Percentiles rank a stretch among this genome's conserved stretches.
Conservation (phyloP, 2,797 vertebrate species). For the Pangasius sanitwongsei region DNA sequence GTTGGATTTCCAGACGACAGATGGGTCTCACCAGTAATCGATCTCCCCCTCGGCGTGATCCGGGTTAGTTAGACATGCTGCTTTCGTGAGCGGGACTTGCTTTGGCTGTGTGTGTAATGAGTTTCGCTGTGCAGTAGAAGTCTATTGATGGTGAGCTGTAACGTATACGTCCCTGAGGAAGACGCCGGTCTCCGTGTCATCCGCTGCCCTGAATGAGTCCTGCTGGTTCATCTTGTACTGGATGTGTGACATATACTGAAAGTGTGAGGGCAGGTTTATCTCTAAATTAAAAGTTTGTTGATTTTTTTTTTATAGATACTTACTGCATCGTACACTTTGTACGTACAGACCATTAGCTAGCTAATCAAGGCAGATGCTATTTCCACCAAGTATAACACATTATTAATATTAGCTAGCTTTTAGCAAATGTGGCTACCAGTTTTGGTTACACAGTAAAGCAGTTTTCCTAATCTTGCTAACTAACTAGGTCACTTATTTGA, state of each 20-base stretch:
- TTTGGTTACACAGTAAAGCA: background rate
- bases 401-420: background rate
- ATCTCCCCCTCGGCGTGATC: constrained; percentile 49
- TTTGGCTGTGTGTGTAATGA: constrained; percentile 43
- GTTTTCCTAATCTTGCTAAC: background rate
- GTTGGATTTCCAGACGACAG: constrained; percentile 53
- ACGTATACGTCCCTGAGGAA: constrained; percentile 37
- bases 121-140: constrained; percentile 32
- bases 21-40: constrained; percentile 55
- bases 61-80: constrained; percentile 47
- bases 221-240: background rate
- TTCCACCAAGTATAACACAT: too few relatives aligned
- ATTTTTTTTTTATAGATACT: background rate
- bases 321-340: background rate
- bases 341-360: background rate
- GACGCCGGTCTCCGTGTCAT: background rate
- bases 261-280: background rate
- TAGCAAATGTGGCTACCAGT: background rate
- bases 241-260: background rate
- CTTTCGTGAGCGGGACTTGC: constrained; percentile 35
- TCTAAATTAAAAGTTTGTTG: background rate
- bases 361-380: background rate
- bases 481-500: background rate
- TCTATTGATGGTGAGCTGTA: constrained; percentile 46
- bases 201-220: background rate